phyloP scores from a whole-genome alignment of 1,140 invertebrate species.

The Myzus persicae region DNA sequence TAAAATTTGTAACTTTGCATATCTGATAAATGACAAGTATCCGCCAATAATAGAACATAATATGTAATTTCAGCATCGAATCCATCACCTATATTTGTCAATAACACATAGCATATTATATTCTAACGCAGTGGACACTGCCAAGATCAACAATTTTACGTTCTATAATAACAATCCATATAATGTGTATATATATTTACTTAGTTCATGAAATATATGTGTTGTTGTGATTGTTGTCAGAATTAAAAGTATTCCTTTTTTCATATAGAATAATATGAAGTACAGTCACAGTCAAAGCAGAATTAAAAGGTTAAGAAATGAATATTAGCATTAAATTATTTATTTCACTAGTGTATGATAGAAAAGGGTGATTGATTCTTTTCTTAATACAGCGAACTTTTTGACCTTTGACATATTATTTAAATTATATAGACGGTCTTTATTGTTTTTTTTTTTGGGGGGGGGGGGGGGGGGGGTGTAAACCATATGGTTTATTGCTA shows the following conservation, averaged over 20 bases:
- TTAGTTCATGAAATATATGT: background rate
- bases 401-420: background rate
- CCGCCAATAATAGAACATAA: background rate
- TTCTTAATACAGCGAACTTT: background rate
- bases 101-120: background rate
- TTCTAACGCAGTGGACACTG: background rate
- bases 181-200: background rate
- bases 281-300: background rate
- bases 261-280: background rate
- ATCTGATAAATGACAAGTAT: background rate
- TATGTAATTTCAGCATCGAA: background rate
- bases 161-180: background rate
- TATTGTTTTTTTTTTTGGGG: background rate
- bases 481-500: background rate
- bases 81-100: background rate
- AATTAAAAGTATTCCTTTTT: background rate
- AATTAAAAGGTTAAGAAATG: background rate
- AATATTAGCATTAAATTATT: background rate
- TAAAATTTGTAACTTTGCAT: background rate
- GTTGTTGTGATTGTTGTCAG: background rate
- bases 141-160: background rate
- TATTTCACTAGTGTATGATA: background rate
- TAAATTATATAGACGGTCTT: background rate
- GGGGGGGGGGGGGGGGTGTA: no score
- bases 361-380: background rate